Evolutionary conservation across 1,140 invertebrate species (phyloP).

Genomic region (Oscheius sp.): DNA sequence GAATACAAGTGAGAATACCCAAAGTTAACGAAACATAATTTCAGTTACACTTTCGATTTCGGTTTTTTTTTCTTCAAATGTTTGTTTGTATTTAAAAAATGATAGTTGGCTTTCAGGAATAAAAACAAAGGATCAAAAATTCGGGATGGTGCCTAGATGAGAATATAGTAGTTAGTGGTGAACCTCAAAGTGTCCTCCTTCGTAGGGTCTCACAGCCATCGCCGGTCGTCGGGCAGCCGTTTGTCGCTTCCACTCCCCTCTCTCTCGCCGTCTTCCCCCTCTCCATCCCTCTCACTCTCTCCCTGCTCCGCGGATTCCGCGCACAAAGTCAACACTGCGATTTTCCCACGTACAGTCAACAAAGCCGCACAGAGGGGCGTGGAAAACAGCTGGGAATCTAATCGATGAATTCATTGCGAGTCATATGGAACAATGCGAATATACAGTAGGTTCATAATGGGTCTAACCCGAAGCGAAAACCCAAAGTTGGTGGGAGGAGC

Average conservation of each 20-base stretch:
- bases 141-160: too few relatives aligned
- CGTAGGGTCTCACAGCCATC: conserved; percentile 28
- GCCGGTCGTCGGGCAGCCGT: not conserved
- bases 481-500: not conserved
- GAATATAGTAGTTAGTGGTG: too few relatives aligned
- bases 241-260: not conserved
- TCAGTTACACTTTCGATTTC: too few relatives aligned
- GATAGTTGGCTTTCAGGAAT: too few relatives aligned
- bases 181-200: conserved; percentile 34
- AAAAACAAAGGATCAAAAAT: not conserved
- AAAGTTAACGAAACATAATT: too few relatives aligned
- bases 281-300: not conserved
- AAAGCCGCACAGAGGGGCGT: not conserved
- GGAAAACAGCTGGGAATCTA: too few relatives aligned
- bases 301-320: not conserved
- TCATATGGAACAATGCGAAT: too few relatives aligned
- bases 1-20: too few relatives aligned
- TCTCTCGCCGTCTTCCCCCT: not conserved
- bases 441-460: too few relatives aligned
- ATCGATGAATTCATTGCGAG: too few relatives aligned
- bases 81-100: not conserved
- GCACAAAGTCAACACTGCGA: not conserved
- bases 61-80: not conserved
- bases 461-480: too few relatives aligned
- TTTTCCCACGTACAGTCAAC: conserved; percentile 7